Conservation (phyloP, 2,113 vertebrate genomes). For the Corythaeola cristata region DNA sequence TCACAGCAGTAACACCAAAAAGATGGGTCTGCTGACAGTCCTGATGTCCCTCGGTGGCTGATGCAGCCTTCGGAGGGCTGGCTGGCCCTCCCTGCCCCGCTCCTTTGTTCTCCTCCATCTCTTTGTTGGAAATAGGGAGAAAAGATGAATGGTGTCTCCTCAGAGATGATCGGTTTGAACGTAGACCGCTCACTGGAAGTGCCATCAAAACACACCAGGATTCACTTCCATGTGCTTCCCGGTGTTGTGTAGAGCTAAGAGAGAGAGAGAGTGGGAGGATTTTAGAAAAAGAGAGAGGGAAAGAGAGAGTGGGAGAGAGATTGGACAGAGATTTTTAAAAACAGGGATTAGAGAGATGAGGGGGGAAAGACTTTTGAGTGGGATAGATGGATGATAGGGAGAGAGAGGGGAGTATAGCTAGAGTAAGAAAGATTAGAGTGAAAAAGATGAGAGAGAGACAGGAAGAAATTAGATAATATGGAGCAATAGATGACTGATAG, state of each 20-base stretch:
- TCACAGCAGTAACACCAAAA: neutral
- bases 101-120: slow-evolving; percentile 57
- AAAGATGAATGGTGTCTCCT: slow-evolving; percentile 46
- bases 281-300: slow-evolving; percentile 10
- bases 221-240: neutral
- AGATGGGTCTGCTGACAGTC: neutral
- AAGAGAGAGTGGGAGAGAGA: slow-evolving; percentile 56
- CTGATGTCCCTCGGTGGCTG: neutral
- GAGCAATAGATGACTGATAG: slow-evolving; percentile 69
- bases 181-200: neutral
- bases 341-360: slow-evolving; percentile 58
- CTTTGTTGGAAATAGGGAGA: slow-evolving; percentile 56
- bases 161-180: slow-evolving; percentile 14
- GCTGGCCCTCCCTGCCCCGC: neutral
- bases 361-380: slow-evolving; percentile 34
- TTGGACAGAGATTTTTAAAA: slow-evolving; percentile 59
- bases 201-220: neutral
- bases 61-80: neutral
- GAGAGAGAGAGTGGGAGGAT: slow-evolving; percentile 10
- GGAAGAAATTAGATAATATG: slow-evolving; percentile 60
- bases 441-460: slow-evolving; percentile 65
- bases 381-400: slow-evolving; percentile 69
- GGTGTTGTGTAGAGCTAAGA: neutral
- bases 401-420: slow-evolving; percentile 65
- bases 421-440: slow-evolving; percentile 66